Evolutionary conservation across 2,797 vertebrate species (phyloP).

Genomic region (Enteromius afrohamiltoni): DNA sequence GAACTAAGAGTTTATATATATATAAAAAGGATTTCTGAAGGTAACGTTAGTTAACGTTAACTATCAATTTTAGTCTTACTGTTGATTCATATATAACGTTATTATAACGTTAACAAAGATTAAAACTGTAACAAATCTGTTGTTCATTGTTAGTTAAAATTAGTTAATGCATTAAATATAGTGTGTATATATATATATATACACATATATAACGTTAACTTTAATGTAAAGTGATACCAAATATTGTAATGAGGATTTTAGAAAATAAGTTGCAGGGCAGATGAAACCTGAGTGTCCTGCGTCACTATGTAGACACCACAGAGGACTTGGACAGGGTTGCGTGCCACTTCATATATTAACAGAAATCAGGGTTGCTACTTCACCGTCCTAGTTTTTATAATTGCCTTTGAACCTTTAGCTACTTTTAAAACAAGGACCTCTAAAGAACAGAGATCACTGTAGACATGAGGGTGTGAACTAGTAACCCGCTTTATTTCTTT

Average conservation of each 20-base stretch:
- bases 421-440: conserved; percentile 8
- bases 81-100: no score
- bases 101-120: no score
- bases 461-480: neutral
- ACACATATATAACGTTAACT: no score
- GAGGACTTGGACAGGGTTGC: neutral
- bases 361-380: conserved; percentile 32
- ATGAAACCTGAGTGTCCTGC: neutral
- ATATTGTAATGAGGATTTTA: neutral
- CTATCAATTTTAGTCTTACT: no score
- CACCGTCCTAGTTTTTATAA: conserved; percentile 24
- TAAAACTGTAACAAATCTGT: no score
- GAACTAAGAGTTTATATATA: no score
- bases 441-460: neutral
- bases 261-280: neutral
- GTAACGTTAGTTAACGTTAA: no score
- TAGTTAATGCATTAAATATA: no score
- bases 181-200: no score
- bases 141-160: no score
- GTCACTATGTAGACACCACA: neutral
- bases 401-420: conserved; percentile 8
- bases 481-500: neutral
- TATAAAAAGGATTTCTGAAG: neutral
- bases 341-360: conserved; percentile 23
- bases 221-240: no score